Evolutionary conservation across 2,113 vertebrate species (phyloP), one percentile per base, ranked within the genome.

Genomic region (Perca flavescens): DNA sequence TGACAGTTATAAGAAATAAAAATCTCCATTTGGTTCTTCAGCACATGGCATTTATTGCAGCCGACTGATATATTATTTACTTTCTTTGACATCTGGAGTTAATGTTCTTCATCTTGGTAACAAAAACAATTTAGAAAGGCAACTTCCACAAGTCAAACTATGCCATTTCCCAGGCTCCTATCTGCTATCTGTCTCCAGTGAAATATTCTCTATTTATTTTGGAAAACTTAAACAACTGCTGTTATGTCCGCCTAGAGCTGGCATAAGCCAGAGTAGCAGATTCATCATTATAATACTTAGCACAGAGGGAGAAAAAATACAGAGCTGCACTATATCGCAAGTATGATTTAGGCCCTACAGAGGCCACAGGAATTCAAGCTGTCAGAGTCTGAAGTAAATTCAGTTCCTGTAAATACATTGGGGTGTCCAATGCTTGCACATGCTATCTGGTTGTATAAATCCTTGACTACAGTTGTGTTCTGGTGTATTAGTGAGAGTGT

Each of bases 81-180:
- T 93, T 89, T 92, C 87, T 91, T 93, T 95, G 93, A 95, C 95
- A 96, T 95, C 94, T 95, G 94, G 92, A 95, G 93, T 95, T 95
- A 96, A 96, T 95, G 95, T 96, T 93, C 94, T 94, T 93, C 94
- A 93, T 95, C 95, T 94, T 88, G 85, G 91, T 94, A 95, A 96
- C 94, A 95, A 96, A 96, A 96, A 96, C 95, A 94, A 93, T 96
- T 96, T 96, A 93, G 94, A 96, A 95, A 95, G 88, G 93, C 92
- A 95, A 96, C 95, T 96, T 96, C 94, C 94, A 95, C 95, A 94
- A 95, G 95, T 95, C 94, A 96, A 95, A 94, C 92, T 92, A 88
- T 89, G 92, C 94, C 89, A 92, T 95, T 95, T 95, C 93, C 91
- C 94, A 95, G 94, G 90, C 94, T 94, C 84, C 86, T 94, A 92